These are phyloP conservation scores for Psittacula echo DNA, from an alignment of 2,797 vertebrate genomes.

Conservation along the genomic window DNA sequence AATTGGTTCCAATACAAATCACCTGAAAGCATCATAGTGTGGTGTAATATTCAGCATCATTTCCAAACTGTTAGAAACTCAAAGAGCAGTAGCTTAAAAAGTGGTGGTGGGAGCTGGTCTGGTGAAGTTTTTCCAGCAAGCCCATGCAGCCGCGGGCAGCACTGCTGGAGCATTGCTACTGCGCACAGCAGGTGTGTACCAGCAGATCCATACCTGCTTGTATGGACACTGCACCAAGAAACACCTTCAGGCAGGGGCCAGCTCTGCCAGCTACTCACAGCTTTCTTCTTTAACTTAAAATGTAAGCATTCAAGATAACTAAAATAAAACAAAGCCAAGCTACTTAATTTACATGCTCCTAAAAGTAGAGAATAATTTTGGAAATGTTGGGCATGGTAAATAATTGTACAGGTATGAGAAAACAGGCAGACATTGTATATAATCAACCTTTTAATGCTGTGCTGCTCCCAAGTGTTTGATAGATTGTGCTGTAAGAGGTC, in stretches of 20 bases:
- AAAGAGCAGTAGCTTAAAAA: neutral
- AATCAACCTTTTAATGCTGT: neutral
- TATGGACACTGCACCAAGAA: neutral
- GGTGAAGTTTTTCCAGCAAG: neutral
- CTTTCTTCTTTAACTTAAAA: neutral
- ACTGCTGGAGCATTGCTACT: neutral
- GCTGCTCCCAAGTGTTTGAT: neutral
- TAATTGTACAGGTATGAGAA: neutral
- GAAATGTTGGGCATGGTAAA: neutral
- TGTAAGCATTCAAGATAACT: neutral
- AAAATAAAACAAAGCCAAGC: neutral
- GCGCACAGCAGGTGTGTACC: rapidly evolving
- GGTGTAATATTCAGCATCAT: neutral
- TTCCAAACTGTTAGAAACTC: neutral
- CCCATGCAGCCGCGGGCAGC: neutral
- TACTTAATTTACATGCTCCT: neutral
- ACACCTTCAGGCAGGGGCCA: neutral
- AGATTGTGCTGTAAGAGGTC: neutral
- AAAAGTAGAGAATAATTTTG: neutral
- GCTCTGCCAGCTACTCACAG: neutral
- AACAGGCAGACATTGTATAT: neutral
- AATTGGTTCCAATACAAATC: neutral
- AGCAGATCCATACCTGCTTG: neutral
- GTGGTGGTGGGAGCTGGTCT: neutral
- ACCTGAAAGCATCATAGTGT: neutral